Evolutionary conservation across 2,113 vertebrate genomes (phyloP).

Genomic region (Sphaerodactylus townsendi): DNA sequence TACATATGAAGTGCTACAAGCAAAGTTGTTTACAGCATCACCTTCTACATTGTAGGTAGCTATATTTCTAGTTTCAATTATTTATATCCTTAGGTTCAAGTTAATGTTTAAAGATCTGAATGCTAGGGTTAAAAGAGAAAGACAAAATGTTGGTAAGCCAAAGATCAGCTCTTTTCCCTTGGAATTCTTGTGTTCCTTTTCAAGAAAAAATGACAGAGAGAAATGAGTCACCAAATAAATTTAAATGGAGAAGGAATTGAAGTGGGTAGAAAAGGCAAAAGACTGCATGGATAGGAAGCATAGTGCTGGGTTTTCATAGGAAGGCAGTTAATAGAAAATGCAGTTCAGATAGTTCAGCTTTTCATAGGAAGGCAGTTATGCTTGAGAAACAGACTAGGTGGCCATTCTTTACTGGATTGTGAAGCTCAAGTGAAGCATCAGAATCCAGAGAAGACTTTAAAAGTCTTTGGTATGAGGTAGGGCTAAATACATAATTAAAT

Average conservation of each 20-base stretch:
- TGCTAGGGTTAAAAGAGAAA: background rate
- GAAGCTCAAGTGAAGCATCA: background rate
- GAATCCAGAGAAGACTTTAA: background rate
- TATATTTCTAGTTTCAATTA: background rate
- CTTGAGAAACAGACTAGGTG: background rate
- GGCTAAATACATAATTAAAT: background rate
- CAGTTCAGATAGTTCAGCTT: too few species aligned
- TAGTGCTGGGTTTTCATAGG: background rate
- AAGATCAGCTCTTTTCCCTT: background rate
- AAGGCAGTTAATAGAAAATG: background rate
- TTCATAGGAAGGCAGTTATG: background rate
- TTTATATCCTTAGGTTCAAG: background rate
- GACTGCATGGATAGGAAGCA: background rate
- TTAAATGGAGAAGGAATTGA: background rate
- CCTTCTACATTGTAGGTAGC: background rate
- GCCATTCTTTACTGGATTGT: too few species aligned
- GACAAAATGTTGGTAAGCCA: background rate
- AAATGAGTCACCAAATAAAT: background rate
- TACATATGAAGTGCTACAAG: background rate
- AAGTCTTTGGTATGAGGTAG: background rate
- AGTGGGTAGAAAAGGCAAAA: background rate
- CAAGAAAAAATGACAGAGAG: background rate
- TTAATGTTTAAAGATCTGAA: background rate
- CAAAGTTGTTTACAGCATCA: background rate
- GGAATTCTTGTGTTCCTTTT: background rate